Percentiles rank a stretch among this genome's conserved stretches.
phyloP scores from a whole-genome alignment of 2,888 invertebrate genomes.

The Chymomyza amoena region DNA sequence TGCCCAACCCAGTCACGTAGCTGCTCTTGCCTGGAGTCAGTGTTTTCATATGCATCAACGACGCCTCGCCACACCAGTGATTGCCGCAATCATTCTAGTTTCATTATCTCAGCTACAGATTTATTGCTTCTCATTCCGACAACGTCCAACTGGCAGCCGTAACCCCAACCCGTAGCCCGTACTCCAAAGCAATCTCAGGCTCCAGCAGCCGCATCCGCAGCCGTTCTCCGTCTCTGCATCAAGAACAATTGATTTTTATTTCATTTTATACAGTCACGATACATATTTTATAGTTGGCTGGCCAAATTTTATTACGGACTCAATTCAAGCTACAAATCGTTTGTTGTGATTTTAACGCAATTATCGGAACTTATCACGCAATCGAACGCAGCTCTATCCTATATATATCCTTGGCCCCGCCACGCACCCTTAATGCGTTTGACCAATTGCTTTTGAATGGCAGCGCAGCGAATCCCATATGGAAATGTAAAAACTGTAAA shows the following conservation, averaged over 20 bases:
- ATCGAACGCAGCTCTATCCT: not conserved
- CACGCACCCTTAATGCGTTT: conserved; percentile 35
- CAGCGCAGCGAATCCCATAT: conserved; percentile 45
- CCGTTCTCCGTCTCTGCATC: conserved; percentile 28
- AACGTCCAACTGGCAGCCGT: not conserved
- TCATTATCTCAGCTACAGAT: conserved; percentile 74
- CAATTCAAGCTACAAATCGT: not conserved
- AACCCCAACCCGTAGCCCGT: not conserved
- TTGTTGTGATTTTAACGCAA: conserved; percentile 27
- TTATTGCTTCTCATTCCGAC: conserved; percentile 45
- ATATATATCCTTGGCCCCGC: not conserved
- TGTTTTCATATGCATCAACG: conserved; percentile 8
- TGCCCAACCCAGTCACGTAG: not conserved
- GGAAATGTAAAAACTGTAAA: conserved; percentile 49
- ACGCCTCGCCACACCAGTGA: conserved; percentile 72
- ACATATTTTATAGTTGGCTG: conserved; percentile 20
- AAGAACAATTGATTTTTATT: conserved; percentile 64
- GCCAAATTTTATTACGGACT: conserved; percentile 34
- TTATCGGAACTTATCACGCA: conserved; percentile 49
- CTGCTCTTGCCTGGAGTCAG: not conserved
- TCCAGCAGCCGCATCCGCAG: conserved; percentile 30
- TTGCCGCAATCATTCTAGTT: conserved; percentile 78
- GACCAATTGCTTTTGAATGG: conserved; percentile 12
- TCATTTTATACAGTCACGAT: conserved; percentile 38
- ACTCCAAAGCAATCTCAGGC: not conserved